phyloP scores from a whole-genome alignment of 2,888 invertebrate genomes.

The Caenorhabditis doughertyi region DNA sequence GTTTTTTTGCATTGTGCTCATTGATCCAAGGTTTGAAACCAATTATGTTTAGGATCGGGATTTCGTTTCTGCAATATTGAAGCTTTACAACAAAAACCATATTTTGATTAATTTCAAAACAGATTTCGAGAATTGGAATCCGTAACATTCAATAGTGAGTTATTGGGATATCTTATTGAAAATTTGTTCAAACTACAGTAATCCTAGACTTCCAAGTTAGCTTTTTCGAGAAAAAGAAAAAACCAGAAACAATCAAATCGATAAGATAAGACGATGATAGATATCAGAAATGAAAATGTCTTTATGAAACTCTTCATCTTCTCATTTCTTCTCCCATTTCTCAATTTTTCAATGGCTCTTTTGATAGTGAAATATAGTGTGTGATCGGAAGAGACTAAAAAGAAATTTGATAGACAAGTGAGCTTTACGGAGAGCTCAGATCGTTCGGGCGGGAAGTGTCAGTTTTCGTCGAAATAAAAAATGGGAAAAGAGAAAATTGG shows the following conservation, averaged over 20 bases:
- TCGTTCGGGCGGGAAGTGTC: conserved; percentile 23
- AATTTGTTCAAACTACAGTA: too few species aligned
- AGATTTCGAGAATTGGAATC: too few species aligned
- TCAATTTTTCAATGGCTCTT: conserved; percentile 14
- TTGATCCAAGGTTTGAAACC: too few species aligned
- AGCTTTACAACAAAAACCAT: too few species aligned
- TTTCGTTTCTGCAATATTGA: too few species aligned
- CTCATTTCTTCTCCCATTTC: not conserved
- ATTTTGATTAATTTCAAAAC: too few species aligned
- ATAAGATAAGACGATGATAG: not conserved
- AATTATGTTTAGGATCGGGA: too few species aligned
- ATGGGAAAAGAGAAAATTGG: not conserved
- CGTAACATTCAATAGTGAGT: too few species aligned
- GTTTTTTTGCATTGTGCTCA: too few species aligned
- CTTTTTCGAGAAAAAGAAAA: too few species aligned
- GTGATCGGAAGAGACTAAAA: conserved; percentile 25
- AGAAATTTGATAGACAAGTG: conserved; percentile 28
- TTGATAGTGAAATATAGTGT: conserved; percentile 40
- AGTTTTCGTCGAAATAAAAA: conserved; percentile 24
- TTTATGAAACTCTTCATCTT: conserved; percentile 5
- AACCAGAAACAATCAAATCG: not conserved
- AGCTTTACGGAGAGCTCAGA: conserved; percentile 9
- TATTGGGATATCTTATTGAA: too few species aligned
- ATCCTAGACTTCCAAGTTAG: too few species aligned
- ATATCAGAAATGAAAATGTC: not conserved